Conservation (phyloP, 2,113 vertebrate species). For the Shinisaurus crocodilurus region DNA sequence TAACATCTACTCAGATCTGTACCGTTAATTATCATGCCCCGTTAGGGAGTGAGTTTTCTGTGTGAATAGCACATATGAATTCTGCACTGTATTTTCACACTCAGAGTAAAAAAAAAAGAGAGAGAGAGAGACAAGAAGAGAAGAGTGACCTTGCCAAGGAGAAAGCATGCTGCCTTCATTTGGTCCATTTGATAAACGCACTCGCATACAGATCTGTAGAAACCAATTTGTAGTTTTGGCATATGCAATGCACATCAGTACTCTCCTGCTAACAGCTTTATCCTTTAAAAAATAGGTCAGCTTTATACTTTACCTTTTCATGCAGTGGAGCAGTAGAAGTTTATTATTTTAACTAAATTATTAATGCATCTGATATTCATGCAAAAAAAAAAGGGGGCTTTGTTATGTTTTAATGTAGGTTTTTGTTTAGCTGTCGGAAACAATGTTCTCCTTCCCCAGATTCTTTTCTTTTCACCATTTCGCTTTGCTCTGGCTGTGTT, state of each 20-base stretch:
- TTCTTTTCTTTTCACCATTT: slow-evolving; percentile 26
- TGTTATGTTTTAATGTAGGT: slow-evolving; percentile 13
- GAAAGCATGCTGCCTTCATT: neutral
- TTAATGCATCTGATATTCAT: slow-evolving; percentile 34
- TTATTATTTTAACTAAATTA: slow-evolving; percentile 35
- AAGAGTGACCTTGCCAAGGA: neutral
- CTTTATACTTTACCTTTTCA: slow-evolving; percentile 41
- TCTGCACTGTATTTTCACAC: neutral
- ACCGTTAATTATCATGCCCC: neutral
- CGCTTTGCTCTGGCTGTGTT: slow-evolving; percentile 12
- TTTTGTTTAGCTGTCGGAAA: slow-evolving; percentile 46
- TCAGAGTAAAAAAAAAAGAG: neutral
- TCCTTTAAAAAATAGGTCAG: slow-evolving; percentile 41
- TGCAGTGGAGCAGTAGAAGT: neutral
- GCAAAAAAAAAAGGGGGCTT: slow-evolving; percentile 20
- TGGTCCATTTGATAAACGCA: neutral
- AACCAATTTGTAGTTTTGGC: slow-evolving; percentile 21
- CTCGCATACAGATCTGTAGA: slow-evolving; percentile 32
- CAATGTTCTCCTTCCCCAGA: slow-evolving; percentile 17
- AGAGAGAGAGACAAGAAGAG: too few relatives aligned
- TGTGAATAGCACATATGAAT: neutral
- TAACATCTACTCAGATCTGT: slow-evolving; percentile 1
- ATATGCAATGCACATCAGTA: slow-evolving; percentile 9
- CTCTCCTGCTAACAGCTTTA: slow-evolving; percentile 3
- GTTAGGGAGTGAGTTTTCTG: fast-evolving